A percentile compares a stretch with the other conserved stretches of the same genome.
Evolutionary conservation across 2,888 invertebrate species (phyloP).

Genomic region (Incurvaria masculella): DNA sequence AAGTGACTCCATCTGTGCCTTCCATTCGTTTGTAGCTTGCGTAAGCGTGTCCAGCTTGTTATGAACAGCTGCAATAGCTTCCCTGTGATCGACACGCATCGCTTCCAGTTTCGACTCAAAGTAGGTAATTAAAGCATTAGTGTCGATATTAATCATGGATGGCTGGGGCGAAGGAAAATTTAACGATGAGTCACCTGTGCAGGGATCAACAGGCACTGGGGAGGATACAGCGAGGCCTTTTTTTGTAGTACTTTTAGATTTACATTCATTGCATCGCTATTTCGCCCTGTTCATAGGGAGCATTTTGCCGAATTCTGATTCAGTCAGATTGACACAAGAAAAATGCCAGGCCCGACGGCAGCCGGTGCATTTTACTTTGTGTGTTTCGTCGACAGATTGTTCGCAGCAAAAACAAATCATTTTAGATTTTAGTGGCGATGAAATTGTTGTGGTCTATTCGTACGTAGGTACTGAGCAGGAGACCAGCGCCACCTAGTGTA

Average conservation of each 20-base stretch:
- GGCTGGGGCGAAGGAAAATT: neutral
- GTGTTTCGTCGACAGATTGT: too few species aligned
- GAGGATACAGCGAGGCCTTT: neutral
- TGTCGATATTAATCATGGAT: neutral
- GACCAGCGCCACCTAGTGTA: too few species aligned
- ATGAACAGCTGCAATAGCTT: too few species aligned
- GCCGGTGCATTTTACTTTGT: neutral
- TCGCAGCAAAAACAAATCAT: too few species aligned
- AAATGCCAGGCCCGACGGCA: neutral
- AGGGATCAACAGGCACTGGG: neutral
- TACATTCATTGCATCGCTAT: neutral
- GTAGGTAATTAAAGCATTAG: neutral
- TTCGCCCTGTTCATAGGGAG: conserved; percentile 1
- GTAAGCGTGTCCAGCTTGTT: neutral
- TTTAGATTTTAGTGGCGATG: too few species aligned
- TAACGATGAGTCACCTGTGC: neutral
- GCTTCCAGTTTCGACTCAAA: neutral
- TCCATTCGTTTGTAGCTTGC: too few species aligned
- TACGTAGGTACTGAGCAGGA: too few species aligned
- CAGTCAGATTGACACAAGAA: neutral
- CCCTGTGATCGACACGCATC: neutral
- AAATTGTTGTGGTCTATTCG: too few species aligned
- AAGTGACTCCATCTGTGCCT: neutral
- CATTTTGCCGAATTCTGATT: neutral
- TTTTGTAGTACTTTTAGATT: neutral